A percentile compares a stretch with the other conserved stretches of the same genome.
Evolutionary conservation across 2,113 vertebrate species (phyloP).

Genomic region (Sitta europaea): DNA sequence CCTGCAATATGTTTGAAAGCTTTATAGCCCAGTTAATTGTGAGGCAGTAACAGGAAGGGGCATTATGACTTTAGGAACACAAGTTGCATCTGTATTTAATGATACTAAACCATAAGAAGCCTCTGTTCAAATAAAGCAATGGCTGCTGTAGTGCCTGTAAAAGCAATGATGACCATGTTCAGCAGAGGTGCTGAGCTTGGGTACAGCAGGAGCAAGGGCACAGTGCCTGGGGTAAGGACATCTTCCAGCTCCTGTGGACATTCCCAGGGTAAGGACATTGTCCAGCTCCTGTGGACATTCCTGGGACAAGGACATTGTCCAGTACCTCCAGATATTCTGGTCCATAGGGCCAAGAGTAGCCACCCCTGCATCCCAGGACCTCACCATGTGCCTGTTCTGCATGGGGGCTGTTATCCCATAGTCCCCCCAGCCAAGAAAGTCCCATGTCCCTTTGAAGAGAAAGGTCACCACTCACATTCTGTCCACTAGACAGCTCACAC

Average conservation of each 20-base stretch:
- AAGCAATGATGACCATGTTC: rapidly evolving
- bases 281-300: background rate
- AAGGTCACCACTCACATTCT: background rate
- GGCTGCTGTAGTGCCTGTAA: background rate
- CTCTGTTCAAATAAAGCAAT: background rate
- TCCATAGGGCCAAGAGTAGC: rapidly evolving
- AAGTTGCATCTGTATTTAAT: conserved; percentile 62
- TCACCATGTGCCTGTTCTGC: rapidly evolving
- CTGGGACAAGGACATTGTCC: background rate
- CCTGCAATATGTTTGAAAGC: conserved; percentile 60
- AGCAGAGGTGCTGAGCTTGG: background rate
- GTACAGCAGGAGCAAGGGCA: background rate
- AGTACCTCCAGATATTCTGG: rapidly evolving
- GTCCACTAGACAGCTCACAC: background rate
- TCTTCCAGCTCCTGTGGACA: background rate
- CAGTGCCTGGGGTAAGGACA: background rate
- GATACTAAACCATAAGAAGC: conserved; percentile 32
- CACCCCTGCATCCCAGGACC: background rate
- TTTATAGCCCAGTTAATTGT: conserved; percentile 62
- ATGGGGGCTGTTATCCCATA: background rate
- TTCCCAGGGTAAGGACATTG: background rate
- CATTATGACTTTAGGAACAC: conserved; percentile 39
- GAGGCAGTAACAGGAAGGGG: conserved; percentile 52
- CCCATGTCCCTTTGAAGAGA: background rate
- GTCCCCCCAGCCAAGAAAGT: background rate